Conservation (phyloP, 1,140 invertebrate genomes). For the Homarus americanus region DNA sequence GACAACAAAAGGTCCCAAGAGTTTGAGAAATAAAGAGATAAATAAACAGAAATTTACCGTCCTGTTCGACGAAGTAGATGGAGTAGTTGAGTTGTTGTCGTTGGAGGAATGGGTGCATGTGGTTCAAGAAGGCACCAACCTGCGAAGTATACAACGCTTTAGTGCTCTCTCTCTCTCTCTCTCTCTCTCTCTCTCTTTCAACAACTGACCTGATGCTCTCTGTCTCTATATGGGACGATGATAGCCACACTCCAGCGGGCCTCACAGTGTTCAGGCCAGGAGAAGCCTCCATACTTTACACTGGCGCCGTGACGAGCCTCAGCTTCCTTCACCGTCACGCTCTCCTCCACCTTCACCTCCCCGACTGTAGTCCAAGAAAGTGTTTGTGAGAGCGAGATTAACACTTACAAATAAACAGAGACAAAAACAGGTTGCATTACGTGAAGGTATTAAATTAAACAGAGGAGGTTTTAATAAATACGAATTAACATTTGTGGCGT, state of each 20-base stretch:
- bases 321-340: slow-evolving; percentile 11
- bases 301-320: neutral
- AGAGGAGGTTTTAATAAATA: too few species aligned
- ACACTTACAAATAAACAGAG: too few species aligned
- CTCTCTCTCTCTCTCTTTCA: slow-evolving; percentile 16
- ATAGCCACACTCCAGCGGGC: slow-evolving; percentile 66
- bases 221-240: slow-evolving; percentile 70
- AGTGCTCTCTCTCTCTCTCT: too few species aligned
- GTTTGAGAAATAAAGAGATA: too few species aligned
- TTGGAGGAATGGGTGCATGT: slow-evolving; percentile 81
- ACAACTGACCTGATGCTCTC: slow-evolving; percentile 33
- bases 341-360: slow-evolving; percentile 23
- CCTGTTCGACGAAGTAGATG: slow-evolving; percentile 82
- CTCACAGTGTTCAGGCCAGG: slow-evolving; percentile 45
- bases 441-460: too few species aligned
- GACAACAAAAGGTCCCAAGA: too few species aligned
- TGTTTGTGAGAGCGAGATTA: too few species aligned
- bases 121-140: slow-evolving; percentile 79
- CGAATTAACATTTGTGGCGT: too few species aligned
- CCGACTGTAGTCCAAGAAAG: too few species aligned
- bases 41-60: too few species aligned
- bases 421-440: too few species aligned
- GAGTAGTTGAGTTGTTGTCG: slow-evolving; percentile 81
- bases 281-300: slow-evolving; percentile 44
- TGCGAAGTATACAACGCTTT: slow-evolving; percentile 77